These are phyloP conservation scores for Habropoda laboriosa DNA, from an alignment of 1,140 invertebrate species.

Conservation along the genomic window DNA sequence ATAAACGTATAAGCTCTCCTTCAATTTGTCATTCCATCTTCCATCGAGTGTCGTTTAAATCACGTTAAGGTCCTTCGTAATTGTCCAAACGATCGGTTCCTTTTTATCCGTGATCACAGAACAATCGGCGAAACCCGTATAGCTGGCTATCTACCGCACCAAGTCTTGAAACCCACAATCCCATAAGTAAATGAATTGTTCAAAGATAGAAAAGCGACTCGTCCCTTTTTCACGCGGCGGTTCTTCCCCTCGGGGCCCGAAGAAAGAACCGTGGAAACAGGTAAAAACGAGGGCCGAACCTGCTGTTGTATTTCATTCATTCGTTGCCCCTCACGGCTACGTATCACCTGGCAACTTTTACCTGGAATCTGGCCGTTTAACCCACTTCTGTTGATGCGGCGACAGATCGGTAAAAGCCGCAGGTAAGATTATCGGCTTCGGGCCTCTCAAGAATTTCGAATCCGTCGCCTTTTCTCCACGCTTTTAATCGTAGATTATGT, in stretches of 20 bases:
- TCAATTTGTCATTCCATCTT: no score
- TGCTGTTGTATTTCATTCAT: constrained; percentile 35
- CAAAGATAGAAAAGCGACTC: not conserved
- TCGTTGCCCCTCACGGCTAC: not conserved
- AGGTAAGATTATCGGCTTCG: constrained; percentile 13
- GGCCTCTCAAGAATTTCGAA: constrained; percentile 19
- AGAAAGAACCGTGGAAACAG: constrained; percentile 14
- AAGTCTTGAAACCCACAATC: not conserved
- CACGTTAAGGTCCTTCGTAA: no score
- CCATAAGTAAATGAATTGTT: constrained; percentile 27
- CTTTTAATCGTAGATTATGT: constrained; percentile 27
- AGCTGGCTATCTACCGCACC: not conserved
- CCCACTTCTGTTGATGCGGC: constrained; percentile 38
- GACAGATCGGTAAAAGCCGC: constrained; percentile 19
- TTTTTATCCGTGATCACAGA: no score
- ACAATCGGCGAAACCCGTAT: no score
- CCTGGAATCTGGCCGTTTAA: constrained; percentile 48
- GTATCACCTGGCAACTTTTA: constrained; percentile 48
- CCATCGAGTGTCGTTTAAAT: no score
- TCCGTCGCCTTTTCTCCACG: not conserved
- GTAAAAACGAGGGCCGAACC: constrained; percentile 40
- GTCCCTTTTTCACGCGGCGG: not conserved
- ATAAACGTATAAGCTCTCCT: no score
- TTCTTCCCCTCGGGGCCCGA: not conserved
- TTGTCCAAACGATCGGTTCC: no score